Base-by-base conservation (phyloP, 2,797 vertebrate genomes). In the Tiaroga cobitis region DNA sequence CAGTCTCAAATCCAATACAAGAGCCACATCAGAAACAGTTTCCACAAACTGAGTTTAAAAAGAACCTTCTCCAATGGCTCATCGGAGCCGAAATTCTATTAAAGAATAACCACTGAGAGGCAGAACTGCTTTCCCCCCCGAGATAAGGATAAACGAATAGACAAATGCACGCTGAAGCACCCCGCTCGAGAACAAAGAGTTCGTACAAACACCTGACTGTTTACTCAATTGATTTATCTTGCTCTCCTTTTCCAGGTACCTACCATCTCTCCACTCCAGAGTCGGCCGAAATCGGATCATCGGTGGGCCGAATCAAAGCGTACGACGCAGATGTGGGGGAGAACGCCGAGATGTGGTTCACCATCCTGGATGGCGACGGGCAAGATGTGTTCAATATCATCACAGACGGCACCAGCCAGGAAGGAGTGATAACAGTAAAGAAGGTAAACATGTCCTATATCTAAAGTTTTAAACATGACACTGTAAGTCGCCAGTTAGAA, bases 351-450 rank as follows among this genome's bases (percentile, higher is more conserved):
- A 96, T 95, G 93, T 95, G 97, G 87, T 99, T 99, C 89, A 96
- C 92, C 67, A 95, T 99, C 4, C 94, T 96, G 5, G 96, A 93
- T 4, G 96, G 95, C 41, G 96, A 97, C 21, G 95, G 96, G 73
- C 95, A 97, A 56, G 97, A 97, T 73, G 91, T 94, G 83, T 99
- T 99, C 90, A 96, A 96, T 87, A 96, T 99, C 69, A 74, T 96
- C 92, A 99, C 97, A 16, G 98, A 99, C 92, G 95, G 97, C 91
- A 94, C 95, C 41, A 98, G 97, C 26, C 97, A 99, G 89, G 98
- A 99, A 92, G 98, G 97, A 78, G 94, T 99, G 90, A 95, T 99
- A 92, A 95, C 95, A 83, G 96, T 99, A 89, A 98, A 97, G 95
- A 97, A 97, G 96, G 98, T 99, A 76, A 89, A 69, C 43, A 54